Percentiles rank a stretch among this genome's conserved stretches.
Evolutionary conservation across 2,888 invertebrate genomes (phyloP).

Genomic region (Esperia sulphurella): DNA sequence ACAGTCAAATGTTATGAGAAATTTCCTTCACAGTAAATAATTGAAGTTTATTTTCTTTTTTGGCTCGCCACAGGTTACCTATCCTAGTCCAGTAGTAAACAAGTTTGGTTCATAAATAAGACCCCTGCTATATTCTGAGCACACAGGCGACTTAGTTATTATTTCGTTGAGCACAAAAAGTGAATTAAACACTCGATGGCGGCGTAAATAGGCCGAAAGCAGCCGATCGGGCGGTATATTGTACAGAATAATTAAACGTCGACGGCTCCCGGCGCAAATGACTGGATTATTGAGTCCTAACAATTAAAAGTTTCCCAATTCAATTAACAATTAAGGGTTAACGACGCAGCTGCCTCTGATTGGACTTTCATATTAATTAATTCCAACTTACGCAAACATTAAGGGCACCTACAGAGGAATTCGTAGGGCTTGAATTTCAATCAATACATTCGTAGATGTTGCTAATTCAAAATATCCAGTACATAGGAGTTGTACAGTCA

Average conservation of each 20-base stretch:
- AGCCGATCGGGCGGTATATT: conserved; percentile 36
- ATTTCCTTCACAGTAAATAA: no score
- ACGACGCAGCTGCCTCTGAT: conserved; percentile 43
- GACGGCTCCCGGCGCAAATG: conserved; percentile 29
- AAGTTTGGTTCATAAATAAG: no score
- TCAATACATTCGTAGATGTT: conserved; percentile 6
- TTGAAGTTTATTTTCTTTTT: no score
- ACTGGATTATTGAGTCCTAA: conserved; percentile 54
- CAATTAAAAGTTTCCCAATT: conserved; percentile 55
- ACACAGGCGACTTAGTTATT: conserved; percentile 9
- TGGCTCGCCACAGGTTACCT: no score
- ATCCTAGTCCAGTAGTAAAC: no score
- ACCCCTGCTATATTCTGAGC: background rate
- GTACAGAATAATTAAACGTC: conserved; percentile 57
- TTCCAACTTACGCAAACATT: conserved; percentile 32
- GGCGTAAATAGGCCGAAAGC: conserved; percentile 29
- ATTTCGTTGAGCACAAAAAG: conserved; percentile 14
- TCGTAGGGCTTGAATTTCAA: conserved; percentile 11
- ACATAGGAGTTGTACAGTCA: no score
- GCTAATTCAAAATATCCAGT: background rate
- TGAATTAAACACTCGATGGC: conserved; percentile 26
- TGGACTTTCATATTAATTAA: conserved; percentile 49
- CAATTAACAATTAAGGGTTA: conserved; percentile 56
- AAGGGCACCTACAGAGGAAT: conserved; percentile 21
- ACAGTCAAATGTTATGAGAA: no score